Base-by-base conservation (phyloP, 2,888 invertebrate species). In the Ophion obscuratus region DNA sequence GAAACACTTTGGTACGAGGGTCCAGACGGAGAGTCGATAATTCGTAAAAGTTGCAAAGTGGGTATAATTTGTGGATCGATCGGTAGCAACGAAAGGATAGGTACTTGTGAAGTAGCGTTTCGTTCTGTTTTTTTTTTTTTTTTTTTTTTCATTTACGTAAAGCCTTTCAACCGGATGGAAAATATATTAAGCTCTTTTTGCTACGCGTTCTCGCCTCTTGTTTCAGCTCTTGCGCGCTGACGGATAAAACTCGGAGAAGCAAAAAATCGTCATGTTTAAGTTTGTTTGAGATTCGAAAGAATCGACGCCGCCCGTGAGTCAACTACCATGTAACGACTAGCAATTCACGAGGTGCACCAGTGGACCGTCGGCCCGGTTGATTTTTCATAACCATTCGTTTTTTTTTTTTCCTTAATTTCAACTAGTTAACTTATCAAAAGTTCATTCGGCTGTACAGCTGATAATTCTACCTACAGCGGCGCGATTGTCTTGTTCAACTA, bases 41-140 rank as follows among this genome's bases (percentile, higher is more conserved):
- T 79, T 81, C 59, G 66, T 66, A 47, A 64, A 61, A 44, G 74
- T 64, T 27, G 75, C 74, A 80, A 40, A 70, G 31, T 14, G 53
- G 68, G 40, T 64, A 14, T 5, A 9, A 67, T 40, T 57, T 73
- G 40, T 75, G 75, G 71, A 82, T 87, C 64, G 71, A 85, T 86
- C 77, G 74, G 86, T 76, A 87, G 76, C 66, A 78, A 86, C 75
- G 77, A 84, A 84, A 84, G 64, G 70, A 78, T 86, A 88, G 87
- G 89, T 88, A 88, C 88, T 76, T 76, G 88, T 86, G 89, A 90
- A 90, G 89, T 88, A 90, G 88, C 89, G 88, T 87, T 87, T 73
- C 81, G 61, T 20, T 81, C 71, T 14, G 75, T 81, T 75, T 40
- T 17, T 36, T 81, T 85, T 36, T 10, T 81, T 85, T 36, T 10